Evolutionary conservation across 2,797 vertebrate species (phyloP).

Genomic region (Rhinella marina): DNA sequence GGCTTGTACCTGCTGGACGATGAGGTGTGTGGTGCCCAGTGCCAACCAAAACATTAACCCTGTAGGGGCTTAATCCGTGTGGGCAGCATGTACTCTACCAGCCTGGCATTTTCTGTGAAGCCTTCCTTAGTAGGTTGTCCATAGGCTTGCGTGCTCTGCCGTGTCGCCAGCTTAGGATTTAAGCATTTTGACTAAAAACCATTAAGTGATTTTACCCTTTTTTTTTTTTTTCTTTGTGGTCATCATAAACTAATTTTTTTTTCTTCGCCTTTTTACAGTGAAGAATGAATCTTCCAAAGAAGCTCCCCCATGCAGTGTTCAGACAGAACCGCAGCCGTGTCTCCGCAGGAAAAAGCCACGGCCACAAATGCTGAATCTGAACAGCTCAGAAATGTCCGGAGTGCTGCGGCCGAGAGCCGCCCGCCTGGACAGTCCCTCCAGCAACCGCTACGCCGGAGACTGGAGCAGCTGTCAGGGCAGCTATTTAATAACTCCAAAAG

Average conservation of each 20-base stretch:
- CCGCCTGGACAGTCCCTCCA: conserved; percentile 89
- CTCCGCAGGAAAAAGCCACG: conserved; percentile 88
- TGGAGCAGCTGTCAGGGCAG: conserved; percentile 91
- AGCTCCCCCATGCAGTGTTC: conserved; percentile 60
- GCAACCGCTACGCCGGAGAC: conserved; percentile 97
- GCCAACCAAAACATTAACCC: background rate
- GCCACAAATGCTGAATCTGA: conserved; percentile 84
- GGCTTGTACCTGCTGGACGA: background rate
- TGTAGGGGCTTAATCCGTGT: background rate
- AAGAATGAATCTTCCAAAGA: conserved; percentile 74
- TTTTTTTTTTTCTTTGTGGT: background rate
- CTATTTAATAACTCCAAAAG: conserved; percentile 77
- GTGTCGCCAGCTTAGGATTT: no score
- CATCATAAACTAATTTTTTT: background rate
- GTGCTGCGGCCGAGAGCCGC: conserved; percentile 85
- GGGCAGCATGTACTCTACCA: background rate
- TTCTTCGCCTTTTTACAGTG: conserved; percentile 72
- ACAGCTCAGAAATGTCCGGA: conserved; percentile 73
- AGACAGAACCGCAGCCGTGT: conserved; percentile 70
- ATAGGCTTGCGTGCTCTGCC: no score
- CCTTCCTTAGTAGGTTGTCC: no score
- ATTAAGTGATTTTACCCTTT: background rate
- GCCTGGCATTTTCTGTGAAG: background rate
- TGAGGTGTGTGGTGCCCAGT: background rate
- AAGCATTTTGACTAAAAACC: background rate